Conservation (phyloP, 1,140 invertebrate genomes). For the Liolophura sinensis region DNA sequence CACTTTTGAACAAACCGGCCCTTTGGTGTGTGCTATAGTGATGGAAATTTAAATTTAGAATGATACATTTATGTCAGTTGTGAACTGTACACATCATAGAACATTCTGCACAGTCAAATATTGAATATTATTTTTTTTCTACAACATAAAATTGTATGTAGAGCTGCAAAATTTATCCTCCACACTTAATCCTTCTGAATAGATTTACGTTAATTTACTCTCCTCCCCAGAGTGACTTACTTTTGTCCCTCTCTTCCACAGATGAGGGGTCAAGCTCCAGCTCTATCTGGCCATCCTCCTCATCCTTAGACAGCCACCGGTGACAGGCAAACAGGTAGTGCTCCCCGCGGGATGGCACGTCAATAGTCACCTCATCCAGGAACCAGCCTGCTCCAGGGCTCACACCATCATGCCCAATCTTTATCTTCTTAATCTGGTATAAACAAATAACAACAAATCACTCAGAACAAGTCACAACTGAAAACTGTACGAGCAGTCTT, state of each 20-base stretch:
- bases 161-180: too few relatives aligned
- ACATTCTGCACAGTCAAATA: too few relatives aligned
- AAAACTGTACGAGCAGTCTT: not conserved
- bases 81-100: too few relatives aligned
- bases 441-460: not conserved
- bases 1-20: too few relatives aligned
- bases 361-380: slow-evolving; percentile 52
- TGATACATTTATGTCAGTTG: too few relatives aligned
- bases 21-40: too few relatives aligned
- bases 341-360: slow-evolving; percentile 52
- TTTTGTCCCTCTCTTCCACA: slow-evolving; percentile 46
- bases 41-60: too few relatives aligned
- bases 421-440: slow-evolving; percentile 52
- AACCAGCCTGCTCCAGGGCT: slow-evolving; percentile 54
- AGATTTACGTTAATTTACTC: not conserved
- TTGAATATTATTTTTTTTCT: too few relatives aligned
- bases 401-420: slow-evolving; percentile 52
- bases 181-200: too few relatives aligned
- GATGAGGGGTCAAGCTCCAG: slow-evolving; percentile 52
- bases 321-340: slow-evolving; percentile 54
- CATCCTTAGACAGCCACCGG: slow-evolving; percentile 54
- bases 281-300: slow-evolving; percentile 50
- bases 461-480: not conserved
- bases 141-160: too few relatives aligned
- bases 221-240: slow-evolving; percentile 25